These are phyloP conservation scores for Chelonus formosanus DNA, from an alignment of 2,888 invertebrate genomes.

Conservation along the genomic window DNA sequence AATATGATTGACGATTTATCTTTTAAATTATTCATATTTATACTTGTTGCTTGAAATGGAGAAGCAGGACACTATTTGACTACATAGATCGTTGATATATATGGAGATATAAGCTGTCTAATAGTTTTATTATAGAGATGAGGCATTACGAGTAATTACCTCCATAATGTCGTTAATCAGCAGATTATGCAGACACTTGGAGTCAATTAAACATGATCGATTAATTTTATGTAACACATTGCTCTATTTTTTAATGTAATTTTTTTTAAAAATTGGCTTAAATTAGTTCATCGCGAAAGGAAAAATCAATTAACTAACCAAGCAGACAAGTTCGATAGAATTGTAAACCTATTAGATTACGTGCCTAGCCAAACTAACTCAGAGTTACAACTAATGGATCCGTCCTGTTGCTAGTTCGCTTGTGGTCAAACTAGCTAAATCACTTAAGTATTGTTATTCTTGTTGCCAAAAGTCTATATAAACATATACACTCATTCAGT, in stretches of 20 bases:
- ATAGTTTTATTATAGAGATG: too few species aligned
- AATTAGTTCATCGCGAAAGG: too few species aligned
- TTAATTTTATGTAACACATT: background rate
- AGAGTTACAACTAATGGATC: constrained; percentile 21
- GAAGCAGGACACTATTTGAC: background rate
- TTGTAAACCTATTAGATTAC: constrained; percentile 21
- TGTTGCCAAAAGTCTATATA: constrained; percentile 1
- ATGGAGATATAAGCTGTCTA: too few species aligned
- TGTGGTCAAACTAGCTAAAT: constrained; percentile 16
- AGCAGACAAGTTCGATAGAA: background rate
- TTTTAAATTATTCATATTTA: background rate
- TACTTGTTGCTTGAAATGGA: background rate
- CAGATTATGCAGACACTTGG: too few species aligned
- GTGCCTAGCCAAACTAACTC: constrained; percentile 14
- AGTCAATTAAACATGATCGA: background rate
- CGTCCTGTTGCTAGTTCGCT: constrained; percentile 17
- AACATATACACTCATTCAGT: too few species aligned
- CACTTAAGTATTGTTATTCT: constrained; percentile 20
- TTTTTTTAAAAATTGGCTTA: background rate
- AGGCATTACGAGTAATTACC: too few species aligned
- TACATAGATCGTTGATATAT: background rate
- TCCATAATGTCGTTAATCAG: too few species aligned
- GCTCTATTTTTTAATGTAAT: background rate
- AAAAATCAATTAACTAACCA: too few species aligned
- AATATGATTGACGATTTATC: background rate